Base-by-base conservation (phyloP, 2,797 vertebrate genomes). In the Rhynchonycteris naso region DNA sequence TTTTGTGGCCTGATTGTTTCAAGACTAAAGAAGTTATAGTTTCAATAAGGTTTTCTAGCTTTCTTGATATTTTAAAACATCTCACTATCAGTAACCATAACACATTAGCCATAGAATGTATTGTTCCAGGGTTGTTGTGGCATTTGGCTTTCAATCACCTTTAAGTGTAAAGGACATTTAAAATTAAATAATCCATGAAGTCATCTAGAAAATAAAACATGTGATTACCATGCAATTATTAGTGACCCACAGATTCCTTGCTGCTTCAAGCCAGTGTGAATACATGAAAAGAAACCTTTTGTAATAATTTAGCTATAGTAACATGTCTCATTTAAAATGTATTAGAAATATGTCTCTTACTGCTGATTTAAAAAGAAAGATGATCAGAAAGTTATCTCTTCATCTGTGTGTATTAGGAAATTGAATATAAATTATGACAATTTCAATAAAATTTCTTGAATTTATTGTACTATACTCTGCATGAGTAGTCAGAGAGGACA, bases 351-450 rank as follows among this genome's bases (percentile, higher is more conserved):
- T 72, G 97, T 97, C 90, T 97, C 90, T 96, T 94, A 97, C 88
- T 97, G 90, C 59, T 87, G 88, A 89, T 95, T 97, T 97, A 94
- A 96, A 96, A 91, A 96, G 83, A 97, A 97, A 96, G 93, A 71
- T 90, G 94, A 88, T 89, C 97, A 97, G 93, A 90, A 97, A 97
- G 97, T 97, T 97, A 95, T 93, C 75, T 97, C 91, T 98, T 98
- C 11, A 96, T 97, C 96, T 98, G 90, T 95, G 30, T 97, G 98
- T 97, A 95, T 98, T 97, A 97, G 94, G 93, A 96, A 97, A 96
- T 54, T 96, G 30, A 96, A 63, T 97, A 95, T 97, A 96, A 98
- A 89, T 98, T 95, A 98, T 94, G 94, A 94, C 94, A 97, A 95
- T 97, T 98, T 93, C 94, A 97, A 91, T 94, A 95, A 91, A 97